These are phyloP conservation scores for Caenorhabditis becei DNA, from an alignment of 2,888 invertebrate genomes.

Conservation along the genomic window DNA sequence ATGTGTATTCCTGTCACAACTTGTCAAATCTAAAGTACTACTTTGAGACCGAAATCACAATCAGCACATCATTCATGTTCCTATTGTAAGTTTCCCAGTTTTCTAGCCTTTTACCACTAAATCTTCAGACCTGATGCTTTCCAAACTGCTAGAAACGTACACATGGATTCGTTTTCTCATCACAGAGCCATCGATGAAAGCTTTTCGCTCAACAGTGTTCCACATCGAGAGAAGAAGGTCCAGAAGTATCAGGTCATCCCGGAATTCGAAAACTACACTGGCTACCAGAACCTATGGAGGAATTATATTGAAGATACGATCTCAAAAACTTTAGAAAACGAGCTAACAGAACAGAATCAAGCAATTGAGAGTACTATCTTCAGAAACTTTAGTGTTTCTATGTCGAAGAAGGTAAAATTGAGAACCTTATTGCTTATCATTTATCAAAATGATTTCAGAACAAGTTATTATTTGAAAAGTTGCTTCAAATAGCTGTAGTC, in stretches of 20 bases:
- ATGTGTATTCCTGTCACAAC: slow-evolving; percentile 40
- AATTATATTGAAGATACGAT: slow-evolving; percentile 31
- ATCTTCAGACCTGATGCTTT: slow-evolving; percentile 21
- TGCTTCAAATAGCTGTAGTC: slow-evolving; percentile 2
- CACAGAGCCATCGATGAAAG: slow-evolving; percentile 32
- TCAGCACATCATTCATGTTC: slow-evolving; percentile 51
- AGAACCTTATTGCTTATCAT: background rate
- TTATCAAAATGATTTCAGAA: slow-evolving; percentile 23
- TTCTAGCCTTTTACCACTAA: background rate
- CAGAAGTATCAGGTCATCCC: slow-evolving; percentile 50
- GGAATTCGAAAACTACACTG: slow-evolving; percentile 37
- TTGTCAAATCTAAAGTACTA: slow-evolving; percentile 49
- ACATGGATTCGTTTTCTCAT: background rate
- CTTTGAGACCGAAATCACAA: slow-evolving; percentile 55
- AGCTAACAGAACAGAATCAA: slow-evolving; percentile 8
- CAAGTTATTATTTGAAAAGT: slow-evolving; percentile 13
- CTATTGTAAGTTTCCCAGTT: slow-evolving; percentile 22
- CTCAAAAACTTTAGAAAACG: slow-evolving; percentile 15
- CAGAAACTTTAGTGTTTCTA: slow-evolving; percentile 12
- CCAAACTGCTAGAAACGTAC: slow-evolving; percentile 21
- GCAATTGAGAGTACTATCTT: slow-evolving; percentile 28
- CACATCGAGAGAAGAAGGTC: slow-evolving; percentile 49
- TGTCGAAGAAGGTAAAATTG: slow-evolving; percentile 21
- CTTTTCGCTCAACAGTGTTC: slow-evolving; percentile 41
- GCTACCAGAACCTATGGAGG: slow-evolving; percentile 16